Evolutionary conservation across 2,113 vertebrate genomes (phyloP), one percentile per base, ranked within the genome.

Genomic region (Ceyx melanurus): DNA sequence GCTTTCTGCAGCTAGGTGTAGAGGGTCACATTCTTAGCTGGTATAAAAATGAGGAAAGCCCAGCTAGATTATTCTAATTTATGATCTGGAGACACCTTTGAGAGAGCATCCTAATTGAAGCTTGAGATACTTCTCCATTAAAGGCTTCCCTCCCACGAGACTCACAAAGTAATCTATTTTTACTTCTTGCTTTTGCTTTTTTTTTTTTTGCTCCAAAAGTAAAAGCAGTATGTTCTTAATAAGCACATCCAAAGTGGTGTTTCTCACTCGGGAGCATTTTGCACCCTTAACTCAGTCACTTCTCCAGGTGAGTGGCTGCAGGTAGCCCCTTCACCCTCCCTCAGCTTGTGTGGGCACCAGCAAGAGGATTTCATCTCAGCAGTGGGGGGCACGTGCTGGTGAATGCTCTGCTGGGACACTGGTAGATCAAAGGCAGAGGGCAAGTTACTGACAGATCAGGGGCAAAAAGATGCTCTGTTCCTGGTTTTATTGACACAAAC

Each of bases 11-110:
- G 67, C 70, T 29, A 62, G 61, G 75, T 73, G 54, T 62, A 73
- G 71, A 78, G 19, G 58, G 83, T 89, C 81, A 85, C 20, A 62
- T 89, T 92, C 89, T 54, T 90, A 89, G 50, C 58, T 87, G 15
- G 28, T 87, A 92, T 51, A 70, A 94, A 79, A 85, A 82, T 71
- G 67, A 84, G 37, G 25, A 51, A 87, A 56, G 6, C 85, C 62
- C 54, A 89, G 89, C 58, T 92, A 88, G 51, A 70, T 87, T 80
- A 80, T 56, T 92, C 22, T 62, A 79, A 91, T 84, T 85, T 76
- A 79, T 89, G 75, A 82, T 85, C 54, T 54, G 62, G 56, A 82
- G 75, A 76, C 31, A 61, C 82, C 82, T 92, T 92, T 80, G 72
- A 89, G 67, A 86, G 54, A 82, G 26, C 33, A 48, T 64, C 40